Conservation (phyloP, 2,797 vertebrate species). For the Rhincodon typus region DNA sequence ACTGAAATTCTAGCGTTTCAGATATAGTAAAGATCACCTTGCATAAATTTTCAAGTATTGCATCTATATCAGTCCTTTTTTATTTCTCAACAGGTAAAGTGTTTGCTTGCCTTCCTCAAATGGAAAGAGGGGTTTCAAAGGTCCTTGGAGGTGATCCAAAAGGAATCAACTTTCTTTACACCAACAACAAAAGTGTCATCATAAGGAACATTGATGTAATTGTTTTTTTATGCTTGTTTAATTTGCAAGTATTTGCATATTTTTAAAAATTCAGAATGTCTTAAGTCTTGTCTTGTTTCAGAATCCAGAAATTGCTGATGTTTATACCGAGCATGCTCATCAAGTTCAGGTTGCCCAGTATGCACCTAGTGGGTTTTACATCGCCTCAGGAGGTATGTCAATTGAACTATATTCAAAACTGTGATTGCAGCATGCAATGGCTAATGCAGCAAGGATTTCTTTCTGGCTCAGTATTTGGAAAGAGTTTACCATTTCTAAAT, state of each 20-base stretch:
- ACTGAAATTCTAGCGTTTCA: not conserved
- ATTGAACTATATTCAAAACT: not conserved
- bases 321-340: constrained; percentile 94
- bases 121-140: constrained; percentile 87
- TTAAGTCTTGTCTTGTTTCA: constrained; percentile 47
- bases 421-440: not conserved
- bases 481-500: not conserved
- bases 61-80: not conserved
- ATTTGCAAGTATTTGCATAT: not conserved
- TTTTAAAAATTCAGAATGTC: not conserved
- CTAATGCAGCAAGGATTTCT: not conserved
- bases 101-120: constrained; percentile 91
- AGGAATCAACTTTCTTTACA: constrained; percentile 88
- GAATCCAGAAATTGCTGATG: constrained; percentile 87
- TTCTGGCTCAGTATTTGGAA: not conserved
- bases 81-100: constrained; percentile 63
- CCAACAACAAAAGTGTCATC: constrained; percentile 91
- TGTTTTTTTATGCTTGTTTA: constrained; percentile 39
- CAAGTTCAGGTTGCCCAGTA: constrained; percentile 88
- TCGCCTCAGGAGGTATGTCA: constrained; percentile 88
- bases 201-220: constrained; percentile 88
- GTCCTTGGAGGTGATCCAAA: constrained; percentile 89
- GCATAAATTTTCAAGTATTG: not conserved
- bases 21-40: not conserved
- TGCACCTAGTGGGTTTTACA: constrained; percentile 88